Percentiles rank a stretch among this genome's conserved stretches.
These are phyloP conservation scores for Tinea pellionella DNA, from an alignment of 2,888 invertebrate species.

Conservation along the genomic window DNA sequence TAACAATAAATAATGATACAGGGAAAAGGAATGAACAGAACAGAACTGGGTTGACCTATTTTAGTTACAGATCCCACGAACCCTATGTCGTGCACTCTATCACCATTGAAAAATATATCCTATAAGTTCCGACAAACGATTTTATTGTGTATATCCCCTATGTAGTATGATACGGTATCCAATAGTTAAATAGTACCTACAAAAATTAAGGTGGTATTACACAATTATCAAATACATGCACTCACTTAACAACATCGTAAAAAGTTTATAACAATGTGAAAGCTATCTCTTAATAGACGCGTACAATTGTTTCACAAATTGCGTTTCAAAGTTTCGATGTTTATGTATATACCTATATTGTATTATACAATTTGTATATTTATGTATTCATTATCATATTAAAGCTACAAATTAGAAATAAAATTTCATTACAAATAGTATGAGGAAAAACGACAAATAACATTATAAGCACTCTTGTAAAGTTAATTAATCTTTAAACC, in stretches of 20 bases:
- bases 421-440: no score
- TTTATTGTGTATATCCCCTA: background rate
- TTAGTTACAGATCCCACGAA: slow-evolving; percentile 7
- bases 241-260: no score
- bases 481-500: background rate
- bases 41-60: slow-evolving; percentile 13
- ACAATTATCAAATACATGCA: no score
- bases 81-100: background rate
- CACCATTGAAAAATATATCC: background rate
- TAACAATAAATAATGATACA: slow-evolving; percentile 55
- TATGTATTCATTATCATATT: no score
- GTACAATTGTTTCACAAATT: no score
- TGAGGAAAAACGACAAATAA: background rate
- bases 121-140: background rate
- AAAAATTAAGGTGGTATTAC: no score
- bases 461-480: background rate
- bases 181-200: background rate
- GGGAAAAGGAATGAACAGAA: slow-evolving; percentile 22
- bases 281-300: no score
- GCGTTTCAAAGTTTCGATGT: no score
- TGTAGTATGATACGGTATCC: background rate
- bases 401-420: no score
- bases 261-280: no score
- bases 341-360: no score
- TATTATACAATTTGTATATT: no score